Evolutionary conservation across 1,140 invertebrate genomes (phyloP).

Genomic region (Orchestia grillus): DNA sequence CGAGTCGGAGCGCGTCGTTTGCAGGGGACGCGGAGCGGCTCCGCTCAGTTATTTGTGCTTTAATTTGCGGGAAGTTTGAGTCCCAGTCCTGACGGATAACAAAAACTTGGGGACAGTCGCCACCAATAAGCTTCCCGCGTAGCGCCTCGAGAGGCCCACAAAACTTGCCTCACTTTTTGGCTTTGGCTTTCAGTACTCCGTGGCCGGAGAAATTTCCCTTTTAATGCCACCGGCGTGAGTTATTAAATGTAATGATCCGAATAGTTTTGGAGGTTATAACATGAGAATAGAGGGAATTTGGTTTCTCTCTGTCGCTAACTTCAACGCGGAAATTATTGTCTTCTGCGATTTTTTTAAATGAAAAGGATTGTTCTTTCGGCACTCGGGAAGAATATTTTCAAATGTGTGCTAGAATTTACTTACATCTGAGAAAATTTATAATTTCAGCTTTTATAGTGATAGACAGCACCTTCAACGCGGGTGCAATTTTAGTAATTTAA

Average conservation of each 20-base stretch:
- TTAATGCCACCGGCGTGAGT: background rate
- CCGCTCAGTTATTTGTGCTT: background rate
- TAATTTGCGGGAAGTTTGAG: slow-evolving; percentile 20
- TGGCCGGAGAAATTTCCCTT: background rate
- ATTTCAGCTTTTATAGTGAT: no score
- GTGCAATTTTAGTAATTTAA: no score
- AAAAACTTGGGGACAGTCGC: background rate
- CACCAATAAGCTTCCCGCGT: slow-evolving; percentile 27
- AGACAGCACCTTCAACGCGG: no score
- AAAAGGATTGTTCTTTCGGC: background rate
- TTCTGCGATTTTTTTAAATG: background rate
- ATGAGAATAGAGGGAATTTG: background rate
- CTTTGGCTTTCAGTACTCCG: background rate
- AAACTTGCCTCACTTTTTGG: background rate
- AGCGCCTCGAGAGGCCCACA: background rate
- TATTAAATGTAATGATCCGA: background rate
- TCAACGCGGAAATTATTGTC: background rate
- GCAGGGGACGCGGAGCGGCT: background rate
- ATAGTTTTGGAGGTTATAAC: background rate
- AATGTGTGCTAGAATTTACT: no score
- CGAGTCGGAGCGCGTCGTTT: background rate
- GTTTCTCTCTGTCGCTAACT: background rate
- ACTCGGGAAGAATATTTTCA: background rate
- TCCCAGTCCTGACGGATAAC: slow-evolving; percentile 15
- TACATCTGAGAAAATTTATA: no score